Conservation (phyloP, 1,140 invertebrate genomes). For the Ostrea denselamellosa region DNA sequence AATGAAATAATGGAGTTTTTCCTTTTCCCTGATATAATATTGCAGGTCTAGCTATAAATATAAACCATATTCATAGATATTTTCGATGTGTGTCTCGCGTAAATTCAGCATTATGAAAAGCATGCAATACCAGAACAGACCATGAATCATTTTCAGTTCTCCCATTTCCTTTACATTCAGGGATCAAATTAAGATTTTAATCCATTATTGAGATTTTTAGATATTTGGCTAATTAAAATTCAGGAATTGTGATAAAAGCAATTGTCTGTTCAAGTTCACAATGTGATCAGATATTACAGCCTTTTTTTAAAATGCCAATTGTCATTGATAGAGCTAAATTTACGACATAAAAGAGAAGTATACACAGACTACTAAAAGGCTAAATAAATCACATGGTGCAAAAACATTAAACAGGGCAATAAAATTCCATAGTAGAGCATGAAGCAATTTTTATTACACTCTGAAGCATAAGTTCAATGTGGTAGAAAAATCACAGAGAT, state of each 20-base stretch:
- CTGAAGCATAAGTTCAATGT: slow-evolving; percentile 19
- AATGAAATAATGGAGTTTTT: too few relatives aligned
- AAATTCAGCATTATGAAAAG: neutral
- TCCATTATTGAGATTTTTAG: neutral
- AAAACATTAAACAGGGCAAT: neutral
- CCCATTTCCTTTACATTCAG: neutral
- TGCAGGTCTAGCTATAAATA: too few relatives aligned
- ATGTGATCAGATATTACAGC: neutral
- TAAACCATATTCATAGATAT: too few relatives aligned
- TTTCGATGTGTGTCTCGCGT: too few relatives aligned
- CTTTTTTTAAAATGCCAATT: neutral
- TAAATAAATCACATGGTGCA: neutral
- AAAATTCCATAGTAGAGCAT: slow-evolving; percentile 14
- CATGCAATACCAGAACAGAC: neutral
- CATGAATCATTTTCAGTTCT: slow-evolving; percentile 9
- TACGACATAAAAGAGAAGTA: neutral
- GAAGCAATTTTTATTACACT: neutral
- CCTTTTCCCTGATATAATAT: too few relatives aligned
- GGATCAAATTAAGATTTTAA: slow-evolving; percentile 37
- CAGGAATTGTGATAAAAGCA: slow-evolving; percentile 6
- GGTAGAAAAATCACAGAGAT: slow-evolving; percentile 9
- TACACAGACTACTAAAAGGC: neutral
- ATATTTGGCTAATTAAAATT: slow-evolving; percentile 24
- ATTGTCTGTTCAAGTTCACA: neutral
- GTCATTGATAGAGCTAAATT: slow-evolving; percentile 36